These are phyloP conservation scores for Dicycla oo DNA, from an alignment of 2,888 invertebrate species.

Conservation along the genomic window DNA sequence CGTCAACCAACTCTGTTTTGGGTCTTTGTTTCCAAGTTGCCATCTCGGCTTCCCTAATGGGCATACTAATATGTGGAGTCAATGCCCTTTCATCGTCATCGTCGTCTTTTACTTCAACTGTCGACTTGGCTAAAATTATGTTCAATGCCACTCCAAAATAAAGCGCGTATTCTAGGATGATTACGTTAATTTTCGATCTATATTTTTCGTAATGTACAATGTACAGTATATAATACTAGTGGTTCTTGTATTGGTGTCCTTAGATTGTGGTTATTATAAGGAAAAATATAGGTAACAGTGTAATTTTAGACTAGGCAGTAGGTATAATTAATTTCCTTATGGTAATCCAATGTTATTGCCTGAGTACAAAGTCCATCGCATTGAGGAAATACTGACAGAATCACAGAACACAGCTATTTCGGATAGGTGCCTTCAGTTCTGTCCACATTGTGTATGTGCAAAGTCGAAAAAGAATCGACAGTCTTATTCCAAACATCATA, in stretches of 20 bases:
- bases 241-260: background rate
- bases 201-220: background rate
- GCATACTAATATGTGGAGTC: conserved; percentile 48
- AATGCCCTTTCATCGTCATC: conserved; percentile 49
- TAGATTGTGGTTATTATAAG: background rate
- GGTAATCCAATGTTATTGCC: conserved; percentile 13
- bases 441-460: background rate
- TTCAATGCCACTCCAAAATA: background rate
- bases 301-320: conserved; percentile 1
- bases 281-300: background rate
- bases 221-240: background rate
- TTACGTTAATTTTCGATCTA: no score
- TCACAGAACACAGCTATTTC: background rate
- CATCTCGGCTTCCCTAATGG: conserved; percentile 40
- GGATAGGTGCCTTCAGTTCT: background rate
- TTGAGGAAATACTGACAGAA: conserved; percentile 25
- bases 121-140: background rate
- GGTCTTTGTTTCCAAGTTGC: conserved; percentile 41
- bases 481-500: background rate
- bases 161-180: conserved; percentile 1
- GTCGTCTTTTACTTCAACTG: background rate
- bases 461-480: background rate
- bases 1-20: conserved; percentile 42
- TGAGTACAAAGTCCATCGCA: conserved; percentile 31
- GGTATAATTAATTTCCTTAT: conserved; percentile 10